These are phyloP conservation scores for Lichenostomus cassidix DNA, from an alignment of 2,113 vertebrate species.

Conservation along the genomic window DNA sequence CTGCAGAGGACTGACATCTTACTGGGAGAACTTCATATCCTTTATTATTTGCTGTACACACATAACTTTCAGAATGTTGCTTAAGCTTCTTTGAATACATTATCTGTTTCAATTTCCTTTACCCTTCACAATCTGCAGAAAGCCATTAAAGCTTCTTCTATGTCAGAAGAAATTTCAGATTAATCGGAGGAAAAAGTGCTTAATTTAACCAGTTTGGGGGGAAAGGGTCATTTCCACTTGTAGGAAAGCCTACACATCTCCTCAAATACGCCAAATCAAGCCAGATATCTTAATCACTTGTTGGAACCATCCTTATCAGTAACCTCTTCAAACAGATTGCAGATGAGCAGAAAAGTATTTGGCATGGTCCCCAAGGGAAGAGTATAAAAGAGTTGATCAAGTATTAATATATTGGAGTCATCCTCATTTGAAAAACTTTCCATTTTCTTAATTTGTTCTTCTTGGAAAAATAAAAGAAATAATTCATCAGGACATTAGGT, in stretches of 20 bases:
- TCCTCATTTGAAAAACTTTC: conserved; percentile 52
- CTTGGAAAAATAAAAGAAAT: conserved; percentile 30
- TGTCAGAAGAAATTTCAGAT: conserved; percentile 48
- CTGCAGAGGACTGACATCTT: conserved; percentile 39
- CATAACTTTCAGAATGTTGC: conserved; percentile 76
- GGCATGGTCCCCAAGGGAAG: conserved; percentile 43
- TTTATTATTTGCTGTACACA: conserved; percentile 73
- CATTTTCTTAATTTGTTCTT: conserved; percentile 33
- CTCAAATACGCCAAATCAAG: conserved; percentile 51
- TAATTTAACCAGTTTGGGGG: conserved; percentile 32
- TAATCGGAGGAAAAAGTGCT: not conserved
- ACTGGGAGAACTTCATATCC: conserved; percentile 69
- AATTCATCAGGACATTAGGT: conserved; percentile 11
- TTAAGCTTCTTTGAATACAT: conserved; percentile 34
- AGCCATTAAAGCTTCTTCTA: conserved; percentile 46
- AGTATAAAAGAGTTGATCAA: conserved; percentile 50
- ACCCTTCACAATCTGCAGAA: conserved; percentile 33
- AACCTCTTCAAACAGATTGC: conserved; percentile 63
- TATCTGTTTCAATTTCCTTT: conserved; percentile 33
- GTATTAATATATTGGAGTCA: conserved; percentile 44
- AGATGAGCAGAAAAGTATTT: conserved; percentile 65
- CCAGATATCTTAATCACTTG: conserved; percentile 71
- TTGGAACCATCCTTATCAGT: conserved; percentile 64
- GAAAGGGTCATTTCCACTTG: conserved; percentile 20
- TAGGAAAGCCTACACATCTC: conserved; percentile 10